A percentile compares a stretch with the other conserved stretches of the same genome.
These are phyloP conservation scores for Anomalospiza imberbis DNA, from an alignment of 2,797 vertebrate species.

Conservation along the genomic window DNA sequence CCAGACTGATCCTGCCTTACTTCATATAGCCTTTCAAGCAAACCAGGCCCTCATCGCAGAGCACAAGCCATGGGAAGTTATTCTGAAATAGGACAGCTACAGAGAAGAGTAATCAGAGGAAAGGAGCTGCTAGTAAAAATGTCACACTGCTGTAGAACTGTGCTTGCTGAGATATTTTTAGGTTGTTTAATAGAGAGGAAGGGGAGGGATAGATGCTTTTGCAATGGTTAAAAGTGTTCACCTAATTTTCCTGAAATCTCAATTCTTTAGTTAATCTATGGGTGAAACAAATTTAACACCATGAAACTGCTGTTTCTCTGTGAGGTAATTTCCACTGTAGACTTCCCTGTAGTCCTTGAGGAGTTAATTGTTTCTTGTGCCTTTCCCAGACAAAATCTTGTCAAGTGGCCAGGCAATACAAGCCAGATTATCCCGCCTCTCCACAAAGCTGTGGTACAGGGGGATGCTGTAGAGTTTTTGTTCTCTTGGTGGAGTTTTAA, in stretches of 20 bases:
- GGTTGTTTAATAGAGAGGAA: background rate
- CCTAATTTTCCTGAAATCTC: background rate
- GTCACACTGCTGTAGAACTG: background rate
- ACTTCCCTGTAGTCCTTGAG: background rate
- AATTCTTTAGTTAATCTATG: background rate
- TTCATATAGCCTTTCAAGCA: background rate
- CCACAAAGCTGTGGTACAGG: background rate
- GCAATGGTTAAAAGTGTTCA: background rate
- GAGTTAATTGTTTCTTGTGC: background rate
- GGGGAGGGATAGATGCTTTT: background rate
- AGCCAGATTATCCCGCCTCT: background rate
- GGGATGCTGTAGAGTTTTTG: background rate
- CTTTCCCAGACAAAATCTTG: background rate
- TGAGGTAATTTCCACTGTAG: background rate
- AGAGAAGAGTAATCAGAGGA: background rate
- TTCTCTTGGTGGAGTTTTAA: background rate
- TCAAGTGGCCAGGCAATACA: background rate
- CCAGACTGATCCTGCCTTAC: background rate
- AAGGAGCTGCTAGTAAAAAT: background rate
- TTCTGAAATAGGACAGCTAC: background rate
- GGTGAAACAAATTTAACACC: background rate
- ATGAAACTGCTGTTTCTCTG: background rate
- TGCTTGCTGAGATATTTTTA: background rate
- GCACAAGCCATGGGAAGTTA: accelerated
- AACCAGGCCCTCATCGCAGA: background rate